Percentiles rank a stretch among this genome's conserved stretches.
phyloP scores from a whole-genome alignment of 2,113 vertebrate genomes.

The Meriones unguiculatus region DNA sequence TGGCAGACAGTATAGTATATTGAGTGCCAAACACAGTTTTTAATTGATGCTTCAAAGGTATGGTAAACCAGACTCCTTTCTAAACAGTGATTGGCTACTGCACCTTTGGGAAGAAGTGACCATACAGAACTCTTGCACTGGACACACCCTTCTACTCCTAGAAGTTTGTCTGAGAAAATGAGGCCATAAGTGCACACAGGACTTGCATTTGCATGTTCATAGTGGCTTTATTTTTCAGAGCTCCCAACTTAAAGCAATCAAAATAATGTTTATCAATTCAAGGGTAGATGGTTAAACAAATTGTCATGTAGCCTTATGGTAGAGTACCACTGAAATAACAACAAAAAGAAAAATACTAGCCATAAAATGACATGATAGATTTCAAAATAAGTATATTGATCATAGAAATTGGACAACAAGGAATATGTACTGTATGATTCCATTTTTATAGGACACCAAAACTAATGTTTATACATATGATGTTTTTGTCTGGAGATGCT shows the following conservation, averaged over 20 bases:
- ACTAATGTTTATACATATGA: neutral
- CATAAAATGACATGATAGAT: neutral
- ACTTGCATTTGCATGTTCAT: neutral
- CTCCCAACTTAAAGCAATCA: neutral
- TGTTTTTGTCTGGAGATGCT: neutral
- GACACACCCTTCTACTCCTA: neutral
- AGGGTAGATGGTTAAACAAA: neutral
- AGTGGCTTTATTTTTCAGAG: neutral
- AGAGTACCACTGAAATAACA: neutral
- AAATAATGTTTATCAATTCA: neutral
- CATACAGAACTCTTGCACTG: neutral
- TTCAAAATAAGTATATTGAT: neutral
- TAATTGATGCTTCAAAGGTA: neutral
- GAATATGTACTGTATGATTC: neutral
- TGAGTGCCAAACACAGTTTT: neutral
- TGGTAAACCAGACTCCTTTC: neutral
- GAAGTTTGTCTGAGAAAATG: conserved; percentile 11
- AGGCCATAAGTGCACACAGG: neutral
- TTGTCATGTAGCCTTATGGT: neutral
- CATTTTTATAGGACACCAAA: conserved; percentile 3
- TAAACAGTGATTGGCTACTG: neutral
- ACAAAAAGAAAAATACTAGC: conserved; percentile 11
- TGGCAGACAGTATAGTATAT: neutral
- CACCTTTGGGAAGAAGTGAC: neutral
- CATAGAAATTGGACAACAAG: neutral